Evolutionary conservation across 2,888 invertebrate genomes (phyloP), one percentile per base, ranked within the genome.

Genomic region (Diplazon laetatorius): DNA sequence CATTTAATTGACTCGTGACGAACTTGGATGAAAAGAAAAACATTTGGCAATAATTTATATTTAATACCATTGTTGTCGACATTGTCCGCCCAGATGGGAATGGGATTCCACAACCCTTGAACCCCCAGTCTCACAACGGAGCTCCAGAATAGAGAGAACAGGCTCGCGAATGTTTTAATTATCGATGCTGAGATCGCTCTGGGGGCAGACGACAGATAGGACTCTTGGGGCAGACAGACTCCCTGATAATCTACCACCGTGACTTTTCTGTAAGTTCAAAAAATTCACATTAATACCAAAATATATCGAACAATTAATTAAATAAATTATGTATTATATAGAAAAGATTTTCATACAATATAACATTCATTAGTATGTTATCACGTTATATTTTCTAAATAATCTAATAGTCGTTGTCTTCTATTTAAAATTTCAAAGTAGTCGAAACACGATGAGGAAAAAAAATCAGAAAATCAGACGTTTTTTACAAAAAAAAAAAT

Each of bases 201-300:
- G 80, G 92, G 91, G 68, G 91, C 91, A 48, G 92, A 85, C 46
- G 91, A 91, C 35, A 88, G 81, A 63, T 88, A 89, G 9, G 89
- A 88, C 52, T 87, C 88, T 80, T 90, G 89, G 0, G 91, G 90
- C 0, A 95, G 94, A 87, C 97, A 98, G 46, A 96, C 93, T 0
- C 97, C 97, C 91, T 98, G 98, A 88, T 97, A 97, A 88, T 98
- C 97, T 83, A 96, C 96, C 0, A 97, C 95, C 0, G 95, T 94
- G 1, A 98, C 95, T 89, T 96, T 96, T 87, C 96, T 90, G 81
- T 83, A 6, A 30, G 6, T 30, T 6, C 30, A 2, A 30, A 30
- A 5, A 5, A 30, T 30, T 30, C 30, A 30, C 6, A 2, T 2
- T 30, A 2, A 30, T 30, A n/a, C n/a, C n/a, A n/a, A n/a, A n/a